These are phyloP conservation scores for Aurelia sp. DNA, from an alignment of 30 jellyfish, hydroid and myxozoan genomes.

Conservation along the genomic window DNA sequence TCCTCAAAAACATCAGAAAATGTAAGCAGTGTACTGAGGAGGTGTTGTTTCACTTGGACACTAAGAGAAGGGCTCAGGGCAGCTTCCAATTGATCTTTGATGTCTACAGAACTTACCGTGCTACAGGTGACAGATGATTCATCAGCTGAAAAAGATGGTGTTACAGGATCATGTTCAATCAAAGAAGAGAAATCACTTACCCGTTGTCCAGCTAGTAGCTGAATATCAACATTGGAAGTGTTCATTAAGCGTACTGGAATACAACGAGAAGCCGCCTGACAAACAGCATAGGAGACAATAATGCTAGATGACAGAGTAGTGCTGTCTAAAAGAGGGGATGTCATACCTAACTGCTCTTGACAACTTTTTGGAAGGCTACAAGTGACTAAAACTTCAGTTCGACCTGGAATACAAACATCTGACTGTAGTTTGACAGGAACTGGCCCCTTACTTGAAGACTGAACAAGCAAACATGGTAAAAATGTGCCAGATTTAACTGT, in stretches of 20 bases:
- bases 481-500: not conserved
- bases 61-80: constrained; percentile 6
- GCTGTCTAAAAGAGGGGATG: not conserved
- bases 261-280: constrained; percentile 15
- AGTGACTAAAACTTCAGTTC: constrained; percentile 14
- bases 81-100: not conserved
- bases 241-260: constrained; percentile 35
- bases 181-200: constrained; percentile 41
- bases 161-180: not conserved
- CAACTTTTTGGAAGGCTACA: constrained; percentile 27
- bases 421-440: not conserved
- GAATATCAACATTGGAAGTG: constrained; percentile 32
- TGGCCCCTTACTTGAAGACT: constrained; percentile 26
- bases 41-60: not conserved
- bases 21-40: constrained; percentile 16
- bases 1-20: constrained; percentile 63
- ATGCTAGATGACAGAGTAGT: not conserved
- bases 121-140: not conserved
- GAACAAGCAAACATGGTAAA: constrained; percentile 14
- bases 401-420: constrained; percentile 32
- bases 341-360: constrained; percentile 28
- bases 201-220: constrained; percentile 48
- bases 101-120: not conserved
- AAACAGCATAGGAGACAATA: constrained; percentile 27
- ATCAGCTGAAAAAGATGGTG: not conserved